These are phyloP conservation scores for Papilio aristodemus DNA, from an alignment of 1,140 invertebrate species.

Conservation along the genomic window DNA sequence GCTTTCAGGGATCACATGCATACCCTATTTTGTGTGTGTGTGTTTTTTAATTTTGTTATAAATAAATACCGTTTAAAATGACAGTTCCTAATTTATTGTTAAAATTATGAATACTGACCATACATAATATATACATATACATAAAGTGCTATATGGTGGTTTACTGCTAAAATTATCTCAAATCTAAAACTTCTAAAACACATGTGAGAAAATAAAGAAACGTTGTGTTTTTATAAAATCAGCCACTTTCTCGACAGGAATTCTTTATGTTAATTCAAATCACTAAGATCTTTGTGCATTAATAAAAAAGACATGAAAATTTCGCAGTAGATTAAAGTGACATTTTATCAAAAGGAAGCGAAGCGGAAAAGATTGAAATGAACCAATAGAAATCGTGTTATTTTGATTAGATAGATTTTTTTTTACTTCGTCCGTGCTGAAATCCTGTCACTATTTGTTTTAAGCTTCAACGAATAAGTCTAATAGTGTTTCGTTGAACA, in stretches of 20 bases:
- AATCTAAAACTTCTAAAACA: neutral
- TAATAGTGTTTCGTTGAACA: constrained; percentile 10
- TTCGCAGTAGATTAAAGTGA: constrained; percentile 37
- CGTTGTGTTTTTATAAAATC: neutral
- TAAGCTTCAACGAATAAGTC: constrained; percentile 1
- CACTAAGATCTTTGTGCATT: constrained; percentile 28
- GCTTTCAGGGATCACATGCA: no score
- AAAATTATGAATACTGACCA: no score
- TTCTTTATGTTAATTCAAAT: constrained; percentile 2
- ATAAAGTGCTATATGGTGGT: no score
- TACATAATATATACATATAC: no score
- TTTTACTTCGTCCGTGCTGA: neutral
- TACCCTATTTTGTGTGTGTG: no score
- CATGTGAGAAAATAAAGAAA: neutral
- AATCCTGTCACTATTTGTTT: constrained; percentile 10
- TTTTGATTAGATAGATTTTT: constrained; percentile 26
- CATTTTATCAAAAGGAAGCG: constrained; percentile 34
- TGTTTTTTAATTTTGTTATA: no score
- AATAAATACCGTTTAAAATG: no score
- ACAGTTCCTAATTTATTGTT: no score
- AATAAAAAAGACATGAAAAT: constrained; percentile 37
- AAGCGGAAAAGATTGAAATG: constrained; percentile 37
- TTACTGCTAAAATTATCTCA: neutral
- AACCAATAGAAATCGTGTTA: constrained; percentile 29
- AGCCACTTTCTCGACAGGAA: neutral